Base-by-base conservation (phyloP, 2,888 invertebrate genomes). In the Corythucha ciliata region DNA sequence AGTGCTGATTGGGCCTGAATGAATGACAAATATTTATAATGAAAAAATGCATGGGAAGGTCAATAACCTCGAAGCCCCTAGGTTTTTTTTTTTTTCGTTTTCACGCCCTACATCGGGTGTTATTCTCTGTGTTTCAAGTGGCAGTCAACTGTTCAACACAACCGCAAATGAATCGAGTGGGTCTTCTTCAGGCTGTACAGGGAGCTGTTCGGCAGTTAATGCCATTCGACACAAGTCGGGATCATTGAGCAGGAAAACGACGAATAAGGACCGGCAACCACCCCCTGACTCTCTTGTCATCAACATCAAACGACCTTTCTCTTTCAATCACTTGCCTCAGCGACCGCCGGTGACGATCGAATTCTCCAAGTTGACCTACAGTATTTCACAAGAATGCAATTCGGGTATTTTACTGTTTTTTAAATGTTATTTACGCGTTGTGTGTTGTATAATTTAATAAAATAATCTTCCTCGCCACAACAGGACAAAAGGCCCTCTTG, bases 401-500 rank as follows among this genome's bases (percentile, higher is more conserved):
- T 52, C 52, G 37, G 55, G 55, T 56, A 50, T 33, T n/a, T 4
- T 29, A 10, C 29, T 25, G 10, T 21, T 29, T 29, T 44, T 25
- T 14, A 26, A 27, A 5, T 32, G 14, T 32, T 18, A 29, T n/a
- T 29, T 29, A 29, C n/a, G 29, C n/a, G 8, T 29, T 29, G 8
- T 29, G 8, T 29, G n/a, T n/a, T n/a, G 8, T 29, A 10, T 29
- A 29, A 12, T 29, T 10, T 29, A 12, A 29, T 29, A 10, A 29
- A 29, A 29, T 12, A 29, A 29, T 10, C 12, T 29, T 29, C 12
- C 10, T 10, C 8, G 29, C 29, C 8, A 10, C 10, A 65, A 32
- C 63, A 73, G 72, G 87, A 6, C 83, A 82, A 68, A 92, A 92
- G 69, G 83, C 86, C 12, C 81, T 92, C 63, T 72, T 91, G 60